Evolutionary conservation across 2,113 vertebrate species (phyloP), one percentile per base, ranked within the genome.

Genomic region (Lepus europaeus): DNA sequence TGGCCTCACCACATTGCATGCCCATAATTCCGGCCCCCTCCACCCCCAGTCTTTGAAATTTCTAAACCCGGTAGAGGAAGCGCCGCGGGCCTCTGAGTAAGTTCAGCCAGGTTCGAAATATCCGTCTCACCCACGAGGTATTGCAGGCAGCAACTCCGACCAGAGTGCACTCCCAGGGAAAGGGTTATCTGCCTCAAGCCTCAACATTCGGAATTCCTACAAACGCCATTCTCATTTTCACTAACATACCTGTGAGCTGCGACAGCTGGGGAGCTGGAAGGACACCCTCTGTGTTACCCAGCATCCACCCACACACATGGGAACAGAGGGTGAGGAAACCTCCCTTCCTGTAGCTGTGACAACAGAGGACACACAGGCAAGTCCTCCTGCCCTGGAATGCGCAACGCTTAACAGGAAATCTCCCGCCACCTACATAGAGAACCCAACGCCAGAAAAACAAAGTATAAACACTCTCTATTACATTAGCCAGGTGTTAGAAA

Each of bases 321-420:
- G 23, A 29, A 73, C 56, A 61, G 31, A 0, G 11, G 53, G n/a
- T 84, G 83, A 96, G 89, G 93, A 27, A 92, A 81, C 12, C 1
- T 13, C 45, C 36, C 74, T 95, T 96, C 90, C 56, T 29, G 82
- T 59, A 4, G 5, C 90, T 63, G 76, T 20, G 79, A 29, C 84
- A 89, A 81, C 93, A 91, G 78, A 93, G 70, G 90, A 66, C 19
- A 36, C 74, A 79, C 33, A 94, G 17, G 51, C 59, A 93, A 85
- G 87, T 80, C 64, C 78, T 7, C 0, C 94, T 96, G 95, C 72
- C 61, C 39, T 45, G 95, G 63, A 73, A 97, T 94, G 97, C 79
- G 91, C 27, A 93, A 96, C 86, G 96, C 97, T 87, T 96, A 95
- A 45, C 73, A 97, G 89, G 95, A 97, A 97, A 94, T 87, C 88